Percentiles rank a stretch among this genome's conserved stretches.
phyloP scores from a whole-genome alignment of 2,113 vertebrate genomes.

The Silurus glanis region DNA sequence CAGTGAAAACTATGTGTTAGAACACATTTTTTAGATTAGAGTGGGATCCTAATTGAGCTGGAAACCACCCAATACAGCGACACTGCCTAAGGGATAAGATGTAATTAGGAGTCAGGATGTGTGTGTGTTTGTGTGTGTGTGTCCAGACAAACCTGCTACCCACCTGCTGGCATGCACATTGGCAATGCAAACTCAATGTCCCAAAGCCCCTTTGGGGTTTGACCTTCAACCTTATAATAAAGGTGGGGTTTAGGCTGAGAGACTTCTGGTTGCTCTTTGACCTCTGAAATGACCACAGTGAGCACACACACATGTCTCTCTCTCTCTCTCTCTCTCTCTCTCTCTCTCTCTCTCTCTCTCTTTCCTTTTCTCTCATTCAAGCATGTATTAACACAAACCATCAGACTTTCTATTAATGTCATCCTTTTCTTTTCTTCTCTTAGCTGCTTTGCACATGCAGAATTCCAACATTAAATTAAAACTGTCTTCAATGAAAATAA shows the following conservation, averaged over 20 bases:
- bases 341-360: no score
- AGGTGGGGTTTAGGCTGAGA: constrained; percentile 38
- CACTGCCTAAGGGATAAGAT: neutral
- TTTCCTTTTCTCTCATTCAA: neutral
- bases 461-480: neutral
- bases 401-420: neutral
- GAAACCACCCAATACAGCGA: neutral
- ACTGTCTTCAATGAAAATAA: neutral
- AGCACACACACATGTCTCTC: neutral
- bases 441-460: neutral
- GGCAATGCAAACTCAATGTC: constrained; percentile 30
- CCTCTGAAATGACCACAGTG: constrained; percentile 31
- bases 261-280: constrained; percentile 46
- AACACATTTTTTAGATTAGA: neutral
- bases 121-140: constrained; percentile 19
- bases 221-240: constrained; percentile 38
- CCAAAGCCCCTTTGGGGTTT: constrained; percentile 31
- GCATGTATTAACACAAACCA: neutral
- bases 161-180: constrained; percentile 48
- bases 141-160: constrained; percentile 34
- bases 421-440: neutral
- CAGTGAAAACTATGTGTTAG: neutral
- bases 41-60: neutral
- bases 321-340: no score
- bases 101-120: constrained; percentile 30